Conservation (phyloP, 2,113 vertebrate genomes). For the Ammodytes dubius region DNA sequence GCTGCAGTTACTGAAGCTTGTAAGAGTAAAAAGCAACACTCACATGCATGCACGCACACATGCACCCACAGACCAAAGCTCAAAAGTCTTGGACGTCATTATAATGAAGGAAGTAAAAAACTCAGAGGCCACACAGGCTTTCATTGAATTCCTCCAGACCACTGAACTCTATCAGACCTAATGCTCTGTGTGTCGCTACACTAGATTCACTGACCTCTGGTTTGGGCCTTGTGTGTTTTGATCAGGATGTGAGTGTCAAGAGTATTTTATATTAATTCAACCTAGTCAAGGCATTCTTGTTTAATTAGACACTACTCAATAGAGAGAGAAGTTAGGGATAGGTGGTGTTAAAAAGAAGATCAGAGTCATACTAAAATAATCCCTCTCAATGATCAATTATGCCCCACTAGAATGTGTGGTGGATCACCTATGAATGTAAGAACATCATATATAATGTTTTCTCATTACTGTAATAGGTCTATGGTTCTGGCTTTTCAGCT, state of each 20-base stretch:
- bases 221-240: background rate
- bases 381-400: too few relatives aligned
- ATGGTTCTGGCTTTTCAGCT: background rate
- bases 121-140: background rate
- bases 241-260: slow-evolving; percentile 23
- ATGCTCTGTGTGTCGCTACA: slow-evolving; percentile 30
- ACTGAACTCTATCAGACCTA: slow-evolving; percentile 46
- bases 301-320: slow-evolving; percentile 5
- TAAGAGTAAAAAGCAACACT: background rate
- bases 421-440: too few relatives aligned
- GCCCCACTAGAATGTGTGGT: too few relatives aligned
- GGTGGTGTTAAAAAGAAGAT: background rate
- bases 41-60: background rate
- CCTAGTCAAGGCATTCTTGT: background rate
- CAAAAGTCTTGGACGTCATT: background rate
- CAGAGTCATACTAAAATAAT: background rate
- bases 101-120: background rate
- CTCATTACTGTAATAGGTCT: background rate
- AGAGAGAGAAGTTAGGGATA: background rate
- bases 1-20: background rate
- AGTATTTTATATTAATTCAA: slow-evolving; percentile 7
- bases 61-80: background rate
- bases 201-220: slow-evolving; percentile 18
- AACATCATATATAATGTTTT: background rate
- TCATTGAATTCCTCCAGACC: slow-evolving; percentile 35